A percentile compares a stretch with the other conserved stretches of the same genome.
Evolutionary conservation across 2,888 invertebrate species (phyloP).

Genomic region (Melanchra persicariae): DNA sequence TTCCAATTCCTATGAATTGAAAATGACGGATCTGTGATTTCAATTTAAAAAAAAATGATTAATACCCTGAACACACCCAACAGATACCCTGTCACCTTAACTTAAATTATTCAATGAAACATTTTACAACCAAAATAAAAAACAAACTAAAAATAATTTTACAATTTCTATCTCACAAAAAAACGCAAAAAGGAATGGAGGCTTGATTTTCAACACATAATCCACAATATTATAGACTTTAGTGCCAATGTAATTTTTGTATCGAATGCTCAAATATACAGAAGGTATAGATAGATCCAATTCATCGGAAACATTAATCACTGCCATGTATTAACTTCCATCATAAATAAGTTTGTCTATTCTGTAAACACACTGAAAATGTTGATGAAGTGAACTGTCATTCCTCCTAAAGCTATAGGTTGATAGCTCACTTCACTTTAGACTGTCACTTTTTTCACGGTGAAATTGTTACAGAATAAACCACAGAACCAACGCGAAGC

Average conservation of each 20-base stretch:
- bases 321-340: not conserved
- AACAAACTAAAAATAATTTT: not conserved
- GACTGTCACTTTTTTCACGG: too few relatives aligned
- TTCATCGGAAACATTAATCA: not conserved
- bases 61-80: too few relatives aligned
- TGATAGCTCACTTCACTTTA: too few relatives aligned
- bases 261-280: not conserved
- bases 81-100: not conserved
- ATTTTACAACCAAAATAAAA: too few relatives aligned
- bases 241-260: not conserved
- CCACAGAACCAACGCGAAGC: not conserved
- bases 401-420: too few relatives aligned
- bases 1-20: too few relatives aligned
- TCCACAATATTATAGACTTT: not conserved
- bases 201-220: not conserved
- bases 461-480: too few relatives aligned
- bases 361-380: too few relatives aligned
- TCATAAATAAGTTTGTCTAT: not conserved
- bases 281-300: not conserved
- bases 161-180: not conserved
- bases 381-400: too few relatives aligned
- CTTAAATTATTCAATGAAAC: not conserved
- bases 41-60: too few relatives aligned
- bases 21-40: too few relatives aligned
- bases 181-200: not conserved